Evolutionary conservation across 2,888 invertebrate genomes (phyloP), one percentile per base, ranked within the genome.

Genomic region (Perdita meconis): DNA sequence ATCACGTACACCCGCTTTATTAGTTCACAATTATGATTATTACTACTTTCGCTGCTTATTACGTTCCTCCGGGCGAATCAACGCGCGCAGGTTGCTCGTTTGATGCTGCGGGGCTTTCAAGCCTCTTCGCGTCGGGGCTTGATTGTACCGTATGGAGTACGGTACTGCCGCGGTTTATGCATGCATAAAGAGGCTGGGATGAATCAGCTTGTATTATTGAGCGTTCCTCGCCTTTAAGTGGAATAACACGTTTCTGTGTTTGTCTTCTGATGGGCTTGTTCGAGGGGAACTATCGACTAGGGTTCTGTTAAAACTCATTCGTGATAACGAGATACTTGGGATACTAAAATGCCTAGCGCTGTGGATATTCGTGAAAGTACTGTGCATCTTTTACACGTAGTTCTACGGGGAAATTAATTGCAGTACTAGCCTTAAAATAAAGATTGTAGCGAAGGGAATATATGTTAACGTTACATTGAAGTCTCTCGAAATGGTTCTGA

Each of bases 21-120:
- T 60, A 59, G 30, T 74, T 55, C 34, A 34, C 59, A 60, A 75
- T 74, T 74, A 65, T 55, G 47, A 74, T 74, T 55, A 75, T 75
- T 74, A 75, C 53, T 38, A 12, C 40, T 64, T 34, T 73, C 53
- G 16, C 24, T 42, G 65, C 24, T 73, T 55, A 65, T 74, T 65
- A 56, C 59, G 64, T 65, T 34, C 74, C 1, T 34, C 74, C 1
- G 13, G n/a, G 51, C 50, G 24, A 34, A 24, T 34, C 57, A 44
- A 47, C 30, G 38, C n/a, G 22, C 26, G 30, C 13, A 4, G n/a
- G 13, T 12, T 30, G 38, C 26, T 44, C 44, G 42, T 26, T 36
- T 47, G 47, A 42, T 26, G 65, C 55, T 42, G 53, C 61, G n/a
- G 51, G 57, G 50, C 42, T 26, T 42, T 36, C n/a, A 50, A 50